Evolutionary conservation across 2,113 vertebrate species (phyloP).

Genomic region (Coptodon rendalli): DNA sequence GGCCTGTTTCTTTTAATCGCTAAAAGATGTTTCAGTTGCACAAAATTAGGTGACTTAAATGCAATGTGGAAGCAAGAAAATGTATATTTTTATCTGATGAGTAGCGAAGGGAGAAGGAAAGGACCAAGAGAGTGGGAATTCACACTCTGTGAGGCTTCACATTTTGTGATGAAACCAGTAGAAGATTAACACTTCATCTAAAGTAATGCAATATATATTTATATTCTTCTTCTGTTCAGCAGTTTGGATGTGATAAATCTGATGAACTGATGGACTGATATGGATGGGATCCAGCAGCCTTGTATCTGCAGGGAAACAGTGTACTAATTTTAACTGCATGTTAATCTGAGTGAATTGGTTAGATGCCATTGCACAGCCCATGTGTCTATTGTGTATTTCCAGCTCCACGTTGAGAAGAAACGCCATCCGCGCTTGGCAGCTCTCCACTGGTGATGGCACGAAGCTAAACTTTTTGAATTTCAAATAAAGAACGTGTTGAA

Average conservation of each 20-base stretch:
- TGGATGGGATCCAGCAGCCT: neutral
- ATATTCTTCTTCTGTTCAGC: neutral
- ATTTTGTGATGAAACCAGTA: neutral
- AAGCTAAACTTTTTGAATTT: conserved; percentile 8
- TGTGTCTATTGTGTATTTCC: conserved; percentile 6
- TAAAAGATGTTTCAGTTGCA: neutral
- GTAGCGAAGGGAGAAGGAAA: neutral
- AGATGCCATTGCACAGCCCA: neutral
- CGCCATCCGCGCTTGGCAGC: neutral
- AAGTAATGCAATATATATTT: neutral
- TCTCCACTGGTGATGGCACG: neutral
- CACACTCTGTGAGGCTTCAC: neutral
- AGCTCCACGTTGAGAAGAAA: neutral
- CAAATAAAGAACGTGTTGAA: neutral
- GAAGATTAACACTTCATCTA: conserved; percentile 27
- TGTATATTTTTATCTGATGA: neutral
- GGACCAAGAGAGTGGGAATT: neutral
- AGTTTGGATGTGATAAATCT: neutral
- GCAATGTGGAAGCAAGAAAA: neutral
- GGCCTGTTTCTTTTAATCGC: neutral
- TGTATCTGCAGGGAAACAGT: neutral
- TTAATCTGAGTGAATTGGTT: neutral
- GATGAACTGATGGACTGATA: neutral
- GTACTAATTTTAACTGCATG: conserved; percentile 14
- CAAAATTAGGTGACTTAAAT: neutral